Base-by-base conservation (phyloP, 2,113 vertebrate species). In the Anser brachyrhynchus region DNA sequence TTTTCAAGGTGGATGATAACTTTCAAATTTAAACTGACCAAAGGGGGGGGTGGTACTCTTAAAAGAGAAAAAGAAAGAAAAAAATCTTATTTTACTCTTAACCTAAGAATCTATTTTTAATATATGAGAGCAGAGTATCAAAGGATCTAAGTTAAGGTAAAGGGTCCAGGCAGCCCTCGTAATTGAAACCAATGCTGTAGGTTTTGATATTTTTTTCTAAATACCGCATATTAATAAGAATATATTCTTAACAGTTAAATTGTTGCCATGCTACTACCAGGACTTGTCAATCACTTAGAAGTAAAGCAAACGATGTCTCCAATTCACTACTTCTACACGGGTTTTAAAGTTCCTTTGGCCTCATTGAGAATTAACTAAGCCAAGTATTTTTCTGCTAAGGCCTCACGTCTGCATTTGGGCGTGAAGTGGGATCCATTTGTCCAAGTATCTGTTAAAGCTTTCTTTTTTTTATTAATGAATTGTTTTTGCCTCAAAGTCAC, bases 241-340 rank as follows among this genome's bases (percentile, higher is more conserved):
- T 55, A 22, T 22, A 89, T 76, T 89, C 46, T 11, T 49, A 49
- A 52, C 37, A 11, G 43, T 70, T 57, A 13, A 46, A 49, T 33
- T 39, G 17, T 25, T 1, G 1, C 26, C 13, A 16, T 59, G 51
- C 19, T 67, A 14, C 23, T 78, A 41, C 13, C 16, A 54, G 8
- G 10, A 54, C 66, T 69, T 52, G 51, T 51, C 43, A 49, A 31
- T 73, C 31, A 35, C 29, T 31, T 4, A 20, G 57, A 75, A 87
- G 31, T 19, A 89, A 80, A 87, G 54, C 18, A 51, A 72, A 2
- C 15, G 13, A 64, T 35, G 8, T 33, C 54, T 82, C 74, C 18
- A 28, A 7, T 11, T 69, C 74, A 17, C 44, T 23, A 8, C 20
- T 51, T 19, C 61, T 33, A 11, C 11, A 0, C 0, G 7, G 15